phyloP scores from a whole-genome alignment of 2,888 invertebrate genomes.

The Conchocele bisecta region DNA sequence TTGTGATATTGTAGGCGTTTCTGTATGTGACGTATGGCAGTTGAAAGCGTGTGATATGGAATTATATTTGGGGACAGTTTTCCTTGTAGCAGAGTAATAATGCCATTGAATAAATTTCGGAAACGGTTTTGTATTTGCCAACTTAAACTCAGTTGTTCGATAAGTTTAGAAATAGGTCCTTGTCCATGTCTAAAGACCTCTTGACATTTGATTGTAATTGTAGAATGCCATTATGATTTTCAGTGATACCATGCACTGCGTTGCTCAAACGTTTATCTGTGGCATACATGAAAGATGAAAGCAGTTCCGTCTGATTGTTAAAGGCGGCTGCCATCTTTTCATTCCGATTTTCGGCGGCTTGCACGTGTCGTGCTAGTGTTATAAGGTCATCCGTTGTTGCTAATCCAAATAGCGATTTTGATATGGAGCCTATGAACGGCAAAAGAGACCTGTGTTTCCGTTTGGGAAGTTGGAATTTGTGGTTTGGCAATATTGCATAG shows the following conservation, averaged over 20 bases:
- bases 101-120: not conserved
- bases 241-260: too few species aligned
- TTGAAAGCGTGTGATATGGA: not conserved
- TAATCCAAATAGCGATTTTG: not conserved
- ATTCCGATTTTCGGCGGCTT: too few species aligned
- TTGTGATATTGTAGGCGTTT: not conserved
- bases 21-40: not conserved
- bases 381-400: not conserved
- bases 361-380: too few species aligned
- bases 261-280: too few species aligned
- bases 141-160: not conserved
- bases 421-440: not conserved
- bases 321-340: too few species aligned
- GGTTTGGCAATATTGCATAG: not conserved
- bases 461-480: not conserved
- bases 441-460: conserved; percentile 2
- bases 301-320: too few species aligned
- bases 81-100: not conserved
- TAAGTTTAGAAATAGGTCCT: too few species aligned
- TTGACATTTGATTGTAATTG: too few species aligned
- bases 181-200: too few species aligned
- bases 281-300: too few species aligned
- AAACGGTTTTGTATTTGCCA: not conserved
- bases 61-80: conserved; percentile 1
- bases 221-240: too few species aligned